Evolutionary conservation across 2,797 vertebrate genomes (phyloP), one percentile per base, ranked within the genome.

Genomic region (Vespertilio murinus): DNA sequence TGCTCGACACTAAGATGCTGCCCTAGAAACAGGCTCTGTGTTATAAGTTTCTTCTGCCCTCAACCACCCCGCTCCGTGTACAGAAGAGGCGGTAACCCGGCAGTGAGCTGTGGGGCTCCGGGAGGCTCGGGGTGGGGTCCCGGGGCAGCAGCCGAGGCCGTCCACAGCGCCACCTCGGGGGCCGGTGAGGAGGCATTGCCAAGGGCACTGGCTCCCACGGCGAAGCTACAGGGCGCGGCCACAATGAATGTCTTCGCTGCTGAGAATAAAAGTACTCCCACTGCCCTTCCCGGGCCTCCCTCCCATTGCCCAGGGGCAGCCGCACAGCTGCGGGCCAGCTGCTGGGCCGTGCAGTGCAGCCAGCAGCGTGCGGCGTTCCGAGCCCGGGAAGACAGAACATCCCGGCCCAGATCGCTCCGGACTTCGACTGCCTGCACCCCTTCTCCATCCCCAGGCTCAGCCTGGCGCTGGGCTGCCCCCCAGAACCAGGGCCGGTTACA

Each of bases 201-300:
- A 28, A 61, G 64, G 0, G 2, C 22, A 35, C 70, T 23, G 6
- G 49, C 54, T 71, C 64, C 89, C 94, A 33, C 90, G 16, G 77
- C 81, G 56, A 71, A 91, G 93, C 91, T 77, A 12, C 56, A 28
- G 73, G 22, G 69, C 87, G 87, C 2, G 3, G 90, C 78, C 85
- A 35, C 47, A 90, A 80, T 91, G 56, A 35, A 95, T 11, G 47
- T 79, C 79, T 93, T 85, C 90, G 33, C 85, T 90, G 85, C 13
- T 1, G 93, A 73, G 93, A 83, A 75, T 70, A 80, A 65, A 95
- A 93, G 77, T 69, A 83, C 78, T 71, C 92, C 16, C 75, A 13
- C 30, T 95, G 38, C 75, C 18, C 49, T 88, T 74, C 78, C 94
- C 56, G 1, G 25, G 38, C 74, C 84, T 81, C 64, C 90, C 38